These are phyloP conservation scores for Adrianichthys oophorus DNA, from an alignment of 2,797 vertebrate species.

Conservation along the genomic window DNA sequence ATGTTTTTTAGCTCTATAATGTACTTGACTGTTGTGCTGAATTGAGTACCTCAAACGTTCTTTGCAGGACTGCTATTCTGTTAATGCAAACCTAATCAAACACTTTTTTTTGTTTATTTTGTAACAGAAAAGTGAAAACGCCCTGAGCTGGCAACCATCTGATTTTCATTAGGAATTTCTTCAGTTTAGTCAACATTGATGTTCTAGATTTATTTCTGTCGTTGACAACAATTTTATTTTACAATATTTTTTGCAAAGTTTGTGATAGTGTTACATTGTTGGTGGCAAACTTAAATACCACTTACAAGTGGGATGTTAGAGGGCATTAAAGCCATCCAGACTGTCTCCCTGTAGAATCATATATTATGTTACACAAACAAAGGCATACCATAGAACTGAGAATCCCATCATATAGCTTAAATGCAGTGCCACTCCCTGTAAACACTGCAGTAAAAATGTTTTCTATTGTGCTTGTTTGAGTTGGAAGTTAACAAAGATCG, in stretches of 20 bases:
- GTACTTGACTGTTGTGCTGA: too few species aligned
- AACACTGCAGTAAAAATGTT: constrained; percentile 35
- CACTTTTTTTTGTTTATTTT: too few species aligned
- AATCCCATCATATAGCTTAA: constrained; percentile 40
- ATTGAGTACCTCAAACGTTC: too few species aligned
- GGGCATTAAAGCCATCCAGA: constrained; percentile 12
- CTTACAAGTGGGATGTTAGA: constrained; percentile 26
- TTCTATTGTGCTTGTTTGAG: constrained; percentile 1
- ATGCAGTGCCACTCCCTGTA: constrained; percentile 29
- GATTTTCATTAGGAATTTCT: not conserved
- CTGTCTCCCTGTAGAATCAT: constrained; percentile 20
- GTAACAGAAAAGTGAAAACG: too few species aligned
- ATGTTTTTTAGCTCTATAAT: too few species aligned
- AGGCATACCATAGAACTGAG: constrained; percentile 46
- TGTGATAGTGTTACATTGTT: not conserved
- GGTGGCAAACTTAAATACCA: constrained; percentile 30
- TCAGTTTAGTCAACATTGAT: constrained; percentile 6
- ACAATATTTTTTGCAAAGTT: constrained; percentile 7
- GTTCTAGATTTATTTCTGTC: constrained; percentile 15
- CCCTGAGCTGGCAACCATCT: too few species aligned
- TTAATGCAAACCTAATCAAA: too few species aligned
- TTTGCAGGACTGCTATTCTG: too few species aligned
- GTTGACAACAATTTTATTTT: constrained; percentile 25
- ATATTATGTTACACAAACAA: constrained; percentile 38
- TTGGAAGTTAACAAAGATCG: constrained; percentile 16